phyloP scores from a whole-genome alignment of 2,888 invertebrate genomes.

The Lasioglossum marginatum region DNA sequence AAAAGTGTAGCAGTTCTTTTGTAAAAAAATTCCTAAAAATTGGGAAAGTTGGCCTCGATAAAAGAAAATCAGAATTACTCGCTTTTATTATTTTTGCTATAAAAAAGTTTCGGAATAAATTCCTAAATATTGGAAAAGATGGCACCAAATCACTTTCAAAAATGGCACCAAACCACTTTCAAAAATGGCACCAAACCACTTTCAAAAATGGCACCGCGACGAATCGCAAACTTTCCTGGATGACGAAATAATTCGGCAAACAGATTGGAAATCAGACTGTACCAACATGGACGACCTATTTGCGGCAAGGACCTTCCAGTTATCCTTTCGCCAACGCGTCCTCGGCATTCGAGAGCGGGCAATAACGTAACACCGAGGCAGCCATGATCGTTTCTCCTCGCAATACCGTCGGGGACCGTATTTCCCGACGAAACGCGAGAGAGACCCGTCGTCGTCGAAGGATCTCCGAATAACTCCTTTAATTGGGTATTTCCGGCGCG shows the following conservation, averaged over 20 bases:
- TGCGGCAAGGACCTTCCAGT: not conserved
- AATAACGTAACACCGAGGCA: not conserved
- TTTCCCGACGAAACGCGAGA: constrained; percentile 4
- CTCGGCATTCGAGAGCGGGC: no score
- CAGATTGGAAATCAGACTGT: not conserved
- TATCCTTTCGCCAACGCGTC: not conserved
- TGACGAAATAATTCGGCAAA: not conserved
- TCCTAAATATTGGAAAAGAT: no score
- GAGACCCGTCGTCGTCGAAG: not conserved
- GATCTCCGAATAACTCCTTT: constrained; percentile 32
- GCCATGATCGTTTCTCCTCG: not conserved
- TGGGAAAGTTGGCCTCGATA: not conserved
- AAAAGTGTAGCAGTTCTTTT: no score
- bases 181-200: no score
- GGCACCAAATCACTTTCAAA: not conserved
- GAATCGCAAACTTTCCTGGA: not conserved
- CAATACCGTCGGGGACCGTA: not conserved
- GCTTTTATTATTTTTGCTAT: no score
- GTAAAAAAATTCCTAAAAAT: no score
- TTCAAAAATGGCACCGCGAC: not conserved
- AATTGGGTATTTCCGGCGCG: constrained; percentile 31
- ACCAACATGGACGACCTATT: not conserved
- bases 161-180: not conserved
- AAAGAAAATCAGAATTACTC: no score
- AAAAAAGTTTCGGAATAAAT: no score